Percentiles rank a stretch among this genome's conserved stretches.
These are phyloP conservation scores for Hyles vespertilio DNA, from an alignment of 1,140 invertebrate genomes.

Conservation along the genomic window DNA sequence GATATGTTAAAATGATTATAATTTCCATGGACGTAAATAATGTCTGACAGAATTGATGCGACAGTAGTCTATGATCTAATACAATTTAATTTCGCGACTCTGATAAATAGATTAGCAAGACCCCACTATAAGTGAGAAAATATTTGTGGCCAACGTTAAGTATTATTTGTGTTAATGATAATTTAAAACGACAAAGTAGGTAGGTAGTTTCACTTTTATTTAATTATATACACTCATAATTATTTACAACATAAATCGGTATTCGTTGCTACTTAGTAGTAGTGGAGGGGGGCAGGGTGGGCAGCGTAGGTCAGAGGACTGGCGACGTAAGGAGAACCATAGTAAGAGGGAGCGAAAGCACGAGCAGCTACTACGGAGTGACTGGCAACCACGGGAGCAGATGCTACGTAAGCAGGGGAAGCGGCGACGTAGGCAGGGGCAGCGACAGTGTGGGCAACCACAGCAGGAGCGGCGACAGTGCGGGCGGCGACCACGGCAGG, in stretches of 20 bases:
- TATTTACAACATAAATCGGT: conserved; percentile 4
- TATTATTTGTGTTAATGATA: too few relatives aligned
- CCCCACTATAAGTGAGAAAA: too few relatives aligned
- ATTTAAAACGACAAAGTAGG: conserved; percentile 9
- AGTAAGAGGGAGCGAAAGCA: conserved; percentile 4
- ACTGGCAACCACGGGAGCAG: conserved; percentile 8
- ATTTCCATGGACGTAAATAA: too few relatives aligned
- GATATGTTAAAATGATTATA: too few relatives aligned
- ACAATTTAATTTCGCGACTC: too few relatives aligned
- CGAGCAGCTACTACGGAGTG: background rate
- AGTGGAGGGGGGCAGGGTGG: conserved; percentile 4
- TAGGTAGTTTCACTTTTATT: conserved; percentile 24
- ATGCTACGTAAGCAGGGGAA: conserved; percentile 18
- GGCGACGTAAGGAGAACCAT: conserved; percentile 5
- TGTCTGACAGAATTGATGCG: too few relatives aligned
- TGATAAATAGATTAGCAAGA: too few relatives aligned
- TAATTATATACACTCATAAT: conserved; percentile 23
- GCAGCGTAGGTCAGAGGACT: conserved; percentile 21
- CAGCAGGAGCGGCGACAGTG: conserved; percentile 15
- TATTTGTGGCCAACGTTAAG: too few relatives aligned
- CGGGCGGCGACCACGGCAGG: conserved; percentile 22
- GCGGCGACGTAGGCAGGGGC: conserved; percentile 20
- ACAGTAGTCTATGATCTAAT: too few relatives aligned
- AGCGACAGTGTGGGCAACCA: conserved; percentile 9
- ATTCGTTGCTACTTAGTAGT: conserved; percentile 13